These are phyloP conservation scores for Aspiorhynchus laticeps DNA, from an alignment of 2,113 vertebrate species.

Conservation along the genomic window DNA sequence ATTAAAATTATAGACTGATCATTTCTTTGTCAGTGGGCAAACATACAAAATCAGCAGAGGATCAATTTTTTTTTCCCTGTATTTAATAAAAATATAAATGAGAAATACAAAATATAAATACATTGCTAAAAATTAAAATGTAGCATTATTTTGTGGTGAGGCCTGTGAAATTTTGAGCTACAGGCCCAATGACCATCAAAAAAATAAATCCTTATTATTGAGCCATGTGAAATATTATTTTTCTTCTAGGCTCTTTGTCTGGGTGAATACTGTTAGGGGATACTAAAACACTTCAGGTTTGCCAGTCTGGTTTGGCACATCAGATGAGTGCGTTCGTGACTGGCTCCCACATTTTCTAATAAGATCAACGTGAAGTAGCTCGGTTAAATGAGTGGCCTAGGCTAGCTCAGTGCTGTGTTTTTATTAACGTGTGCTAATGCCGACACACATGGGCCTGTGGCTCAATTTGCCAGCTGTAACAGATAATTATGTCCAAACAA, in stretches of 20 bases:
- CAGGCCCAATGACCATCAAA: neutral
- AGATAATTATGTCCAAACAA: conserved; percentile 52
- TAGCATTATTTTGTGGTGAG: neutral
- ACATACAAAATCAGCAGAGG: too few species aligned
- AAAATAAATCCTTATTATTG: neutral
- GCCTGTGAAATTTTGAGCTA: neutral
- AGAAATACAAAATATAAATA: too few species aligned
- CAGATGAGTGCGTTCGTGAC: conserved; percentile 5
- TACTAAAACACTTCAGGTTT: neutral
- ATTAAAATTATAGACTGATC: too few species aligned
- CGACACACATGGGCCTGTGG: neutral
- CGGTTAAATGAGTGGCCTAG: neutral
- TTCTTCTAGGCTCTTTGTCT: neutral
- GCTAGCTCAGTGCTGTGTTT: neutral
- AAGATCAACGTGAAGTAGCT: conserved; percentile 6
- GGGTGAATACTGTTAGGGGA: neutral
- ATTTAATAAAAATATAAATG: neutral
- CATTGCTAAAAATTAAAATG: neutral
- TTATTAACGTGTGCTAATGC: neutral
- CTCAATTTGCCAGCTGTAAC: conserved; percentile 45
- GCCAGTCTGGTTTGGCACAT: neutral
- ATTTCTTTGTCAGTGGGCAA: too few species aligned
- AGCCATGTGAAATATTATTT: neutral
- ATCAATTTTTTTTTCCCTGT: too few species aligned
- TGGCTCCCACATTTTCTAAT: conserved; percentile 1